Conservation (phyloP, 1,140 invertebrate species). For the Holotrichia oblita region DNA sequence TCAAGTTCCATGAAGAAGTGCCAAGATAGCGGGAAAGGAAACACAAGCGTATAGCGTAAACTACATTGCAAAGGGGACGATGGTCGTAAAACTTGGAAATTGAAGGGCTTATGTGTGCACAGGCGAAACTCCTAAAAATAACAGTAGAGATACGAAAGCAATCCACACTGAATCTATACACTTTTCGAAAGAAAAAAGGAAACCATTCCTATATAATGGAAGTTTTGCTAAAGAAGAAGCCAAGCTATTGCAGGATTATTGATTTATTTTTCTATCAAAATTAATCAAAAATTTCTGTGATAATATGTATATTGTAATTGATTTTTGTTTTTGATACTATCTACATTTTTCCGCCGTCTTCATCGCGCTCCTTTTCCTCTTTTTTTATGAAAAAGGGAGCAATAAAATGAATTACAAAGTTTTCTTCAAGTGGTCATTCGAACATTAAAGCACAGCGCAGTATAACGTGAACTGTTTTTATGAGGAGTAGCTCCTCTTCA, state of each 20-base stretch:
- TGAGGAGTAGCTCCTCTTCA: conserved; percentile 33
- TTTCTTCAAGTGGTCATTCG: conserved; percentile 39
- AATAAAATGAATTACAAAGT: conserved; percentile 32
- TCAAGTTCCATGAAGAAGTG: conserved; percentile 8
- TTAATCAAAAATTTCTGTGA: no score
- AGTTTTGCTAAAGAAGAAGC: no score
- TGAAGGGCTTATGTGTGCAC: conserved; percentile 27
- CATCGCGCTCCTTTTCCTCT: no score
- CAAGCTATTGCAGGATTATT: no score
- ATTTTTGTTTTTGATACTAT: no score
- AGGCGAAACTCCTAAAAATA: conserved; percentile 14
- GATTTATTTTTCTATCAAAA: no score
- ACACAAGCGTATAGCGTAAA: conserved; percentile 14
- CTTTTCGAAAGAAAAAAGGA: neutral
- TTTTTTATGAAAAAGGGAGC: neutral
- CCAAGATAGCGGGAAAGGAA: conserved; percentile 23
- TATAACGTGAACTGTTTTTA: conserved; percentile 30
- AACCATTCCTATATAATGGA: no score
- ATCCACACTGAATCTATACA: neutral
- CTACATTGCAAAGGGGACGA: conserved; percentile 28
- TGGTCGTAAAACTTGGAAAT: conserved; percentile 29
- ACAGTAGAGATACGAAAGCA: conserved; percentile 9
- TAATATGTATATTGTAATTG: no score
- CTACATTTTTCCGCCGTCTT: no score
- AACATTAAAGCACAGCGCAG: conserved; percentile 26